Evolutionary conservation across 2,113 vertebrate genomes (phyloP), one percentile per base, ranked within the genome.

Genomic region (Ptychochromis oligacanthus): DNA sequence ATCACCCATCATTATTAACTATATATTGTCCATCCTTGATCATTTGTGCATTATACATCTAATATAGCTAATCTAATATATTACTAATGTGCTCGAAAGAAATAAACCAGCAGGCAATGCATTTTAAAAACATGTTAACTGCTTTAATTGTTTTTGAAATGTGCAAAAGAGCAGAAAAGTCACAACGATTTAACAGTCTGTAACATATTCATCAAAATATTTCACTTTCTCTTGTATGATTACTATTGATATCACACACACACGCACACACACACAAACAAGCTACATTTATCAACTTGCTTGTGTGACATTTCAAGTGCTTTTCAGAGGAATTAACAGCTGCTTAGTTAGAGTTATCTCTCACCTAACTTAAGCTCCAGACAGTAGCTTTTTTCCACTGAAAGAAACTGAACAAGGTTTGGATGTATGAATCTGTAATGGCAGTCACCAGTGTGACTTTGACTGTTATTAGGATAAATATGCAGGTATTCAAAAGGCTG

Each of bases 81-180:
- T 65, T 65, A 10, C 0, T 43, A 65, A n/a, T 46, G 8, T 46
- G 14, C 38, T 46, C 38, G 8, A 67, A 46, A 26, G 38, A 65
- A 65, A 11, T 46, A 2, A 46, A 0, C 0, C 40, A 46, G 6
- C 14, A 67, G 40, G 46, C 40, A 67, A 46, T 0, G 22, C 17
- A 46, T 67, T 26, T 65, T 67, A 46, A 26, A 18, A 46, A 46
- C 38, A 14, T 11, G 64, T 18, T 26, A 40, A 26, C 40, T 46
- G 5, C 46, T 46, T 11, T 46, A 46, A 67, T 46, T 4, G 14
- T 17, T 0, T 67, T 26, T 67, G 4, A 46, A 18, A 40, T 46
- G 1, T 67, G 17, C 0, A 46, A 67, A 67, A 10, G 3, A 24
- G 17, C 14, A 67, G 24, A 67, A 46, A 13, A 46, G 8, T 24